Evolutionary conservation across 2,797 vertebrate genomes (phyloP).

Genomic region (Pipistrellus pygmaeus): DNA sequence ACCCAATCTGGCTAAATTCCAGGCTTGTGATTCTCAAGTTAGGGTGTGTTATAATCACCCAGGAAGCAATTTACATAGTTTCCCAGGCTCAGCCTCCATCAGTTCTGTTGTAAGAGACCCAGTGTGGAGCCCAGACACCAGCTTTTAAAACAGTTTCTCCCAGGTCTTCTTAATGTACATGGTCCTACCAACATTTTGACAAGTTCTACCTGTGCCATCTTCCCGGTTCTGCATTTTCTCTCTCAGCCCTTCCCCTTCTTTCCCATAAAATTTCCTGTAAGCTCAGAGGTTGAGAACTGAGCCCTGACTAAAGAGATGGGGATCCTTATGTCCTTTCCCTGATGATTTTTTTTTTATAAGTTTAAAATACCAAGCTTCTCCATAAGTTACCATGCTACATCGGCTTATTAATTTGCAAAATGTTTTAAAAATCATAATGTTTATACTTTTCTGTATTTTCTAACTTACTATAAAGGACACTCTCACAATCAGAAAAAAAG

Average conservation of each 20-base stretch:
- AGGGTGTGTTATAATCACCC: neutral
- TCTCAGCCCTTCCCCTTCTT: neutral
- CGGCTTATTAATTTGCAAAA: neutral
- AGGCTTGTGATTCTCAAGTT: neutral
- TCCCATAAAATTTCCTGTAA: neutral
- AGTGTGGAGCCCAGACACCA: neutral
- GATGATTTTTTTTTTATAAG: neutral
- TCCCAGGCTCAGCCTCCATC: neutral
- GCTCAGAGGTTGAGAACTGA: neutral
- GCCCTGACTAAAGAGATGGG: neutral
- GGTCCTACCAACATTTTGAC: neutral
- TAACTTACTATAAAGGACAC: neutral
- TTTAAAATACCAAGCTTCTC: neutral
- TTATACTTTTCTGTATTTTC: neutral
- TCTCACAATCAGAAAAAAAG: neutral
- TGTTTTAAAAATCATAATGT: neutral
- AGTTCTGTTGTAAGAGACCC: no score
- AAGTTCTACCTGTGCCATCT: neutral
- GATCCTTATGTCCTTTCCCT: neutral
- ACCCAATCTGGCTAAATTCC: neutral
- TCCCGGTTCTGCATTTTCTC: neutral
- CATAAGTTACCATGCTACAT: neutral
- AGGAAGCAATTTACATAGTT: neutral
- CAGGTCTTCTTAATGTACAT: neutral
- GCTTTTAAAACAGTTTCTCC: neutral